These are phyloP conservation scores for Athalia cordata DNA, from an alignment of 2,888 invertebrate genomes.

Conservation along the genomic window DNA sequence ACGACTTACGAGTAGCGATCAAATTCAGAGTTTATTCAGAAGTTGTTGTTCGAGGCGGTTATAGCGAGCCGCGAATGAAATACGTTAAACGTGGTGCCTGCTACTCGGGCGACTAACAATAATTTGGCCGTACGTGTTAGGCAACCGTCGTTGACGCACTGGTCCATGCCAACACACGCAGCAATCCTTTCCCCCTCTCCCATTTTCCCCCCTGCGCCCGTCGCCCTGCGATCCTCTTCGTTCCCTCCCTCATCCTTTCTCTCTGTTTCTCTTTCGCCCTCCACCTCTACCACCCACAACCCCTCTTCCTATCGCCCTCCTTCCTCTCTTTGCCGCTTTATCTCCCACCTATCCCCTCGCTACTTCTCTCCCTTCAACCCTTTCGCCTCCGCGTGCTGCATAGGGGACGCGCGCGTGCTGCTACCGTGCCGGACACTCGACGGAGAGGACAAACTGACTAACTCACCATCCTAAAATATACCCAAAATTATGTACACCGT, in stretches of 20 bases:
- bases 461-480: not conserved
- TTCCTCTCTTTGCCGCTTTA: conserved; percentile 51
- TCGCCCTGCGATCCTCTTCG: conserved; percentile 51
- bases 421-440: conserved; percentile 40
- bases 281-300: conserved; percentile 59
- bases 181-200: conserved; percentile 69
- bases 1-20: not conserved
- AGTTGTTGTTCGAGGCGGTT: not conserved
- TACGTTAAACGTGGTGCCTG: conserved; percentile 35
- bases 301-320: conserved; percentile 49
- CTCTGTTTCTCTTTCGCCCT: conserved; percentile 60
- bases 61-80: conserved; percentile 21
- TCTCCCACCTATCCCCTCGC: conserved; percentile 56
- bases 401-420: conserved; percentile 22
- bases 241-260: conserved; percentile 38
- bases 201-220: conserved; percentile 59
- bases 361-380: conserved; percentile 41
- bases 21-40: not conserved
- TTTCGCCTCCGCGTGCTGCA: conserved; percentile 20
- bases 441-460: not conserved
- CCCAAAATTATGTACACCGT: conserved; percentile 23
- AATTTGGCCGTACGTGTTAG: conserved; percentile 73
- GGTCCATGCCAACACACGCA: conserved; percentile 74
- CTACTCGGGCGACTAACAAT: conserved; percentile 64
- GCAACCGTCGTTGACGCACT: conserved; percentile 74